Conservation (phyloP, 2,888 invertebrate species). For the Andrena haemorrhoa region DNA sequence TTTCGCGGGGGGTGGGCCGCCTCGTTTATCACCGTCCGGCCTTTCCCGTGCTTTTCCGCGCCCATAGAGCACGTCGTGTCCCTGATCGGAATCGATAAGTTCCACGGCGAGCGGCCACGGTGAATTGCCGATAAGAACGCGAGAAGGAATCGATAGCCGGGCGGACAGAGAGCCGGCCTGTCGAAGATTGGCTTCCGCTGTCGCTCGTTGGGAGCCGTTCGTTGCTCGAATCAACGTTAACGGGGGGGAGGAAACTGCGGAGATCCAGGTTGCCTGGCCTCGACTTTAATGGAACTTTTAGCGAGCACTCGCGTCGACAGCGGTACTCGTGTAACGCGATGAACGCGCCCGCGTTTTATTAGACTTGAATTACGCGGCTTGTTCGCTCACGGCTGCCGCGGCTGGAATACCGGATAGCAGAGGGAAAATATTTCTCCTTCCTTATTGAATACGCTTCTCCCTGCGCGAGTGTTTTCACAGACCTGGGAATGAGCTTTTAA, state of each 20-base stretch:
- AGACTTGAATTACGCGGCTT: slow-evolving; percentile 31
- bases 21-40: slow-evolving; percentile 32
- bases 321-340: slow-evolving; percentile 30
- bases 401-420: background rate
- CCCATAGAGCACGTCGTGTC: slow-evolving; percentile 1
- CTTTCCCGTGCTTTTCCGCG: slow-evolving; percentile 15
- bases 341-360: slow-evolving; percentile 32
- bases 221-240: slow-evolving; percentile 51
- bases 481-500: background rate
- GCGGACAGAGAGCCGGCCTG: slow-evolving; percentile 26
- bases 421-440: background rate
- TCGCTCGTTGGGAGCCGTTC: slow-evolving; percentile 20
- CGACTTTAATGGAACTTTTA: slow-evolving; percentile 43
- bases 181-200: slow-evolving; percentile 54
- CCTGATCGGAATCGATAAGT: slow-evolving; percentile 52
- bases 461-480: background rate
- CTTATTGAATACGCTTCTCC: slow-evolving; percentile 6
- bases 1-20: slow-evolving; percentile 19
- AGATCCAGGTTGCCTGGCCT: slow-evolving; percentile 15
- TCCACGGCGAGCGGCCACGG: slow-evolving; percentile 10
- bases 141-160: slow-evolving; percentile 56
- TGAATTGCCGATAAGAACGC: slow-evolving; percentile 59
- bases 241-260: slow-evolving; percentile 17
- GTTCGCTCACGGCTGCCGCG: background rate
- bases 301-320: slow-evolving; percentile 14